Evolutionary conservation across 2,888 invertebrate species (phyloP).

Genomic region (Andrena marginata): DNA sequence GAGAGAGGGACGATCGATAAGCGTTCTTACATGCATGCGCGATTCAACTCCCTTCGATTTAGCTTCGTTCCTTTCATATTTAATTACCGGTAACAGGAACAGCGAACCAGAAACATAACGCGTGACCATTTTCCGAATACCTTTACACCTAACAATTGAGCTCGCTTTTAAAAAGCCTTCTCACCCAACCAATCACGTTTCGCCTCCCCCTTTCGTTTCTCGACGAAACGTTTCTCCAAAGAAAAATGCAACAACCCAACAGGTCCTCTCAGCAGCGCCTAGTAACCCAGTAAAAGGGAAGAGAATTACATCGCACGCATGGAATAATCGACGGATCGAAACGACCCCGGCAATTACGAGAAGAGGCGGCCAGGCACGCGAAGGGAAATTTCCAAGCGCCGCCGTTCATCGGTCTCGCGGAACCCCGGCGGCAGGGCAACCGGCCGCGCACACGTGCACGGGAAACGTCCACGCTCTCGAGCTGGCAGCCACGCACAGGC

Average conservation of each 20-base stretch:
- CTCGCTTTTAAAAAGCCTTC: too few relatives aligned
- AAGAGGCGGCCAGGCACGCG: background rate
- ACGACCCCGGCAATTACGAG: background rate
- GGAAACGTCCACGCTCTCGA: background rate
- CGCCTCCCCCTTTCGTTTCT: background rate
- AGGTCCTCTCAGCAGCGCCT: background rate
- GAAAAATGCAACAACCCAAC: background rate
- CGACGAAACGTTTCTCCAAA: background rate
- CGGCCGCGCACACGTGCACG: too few relatives aligned
- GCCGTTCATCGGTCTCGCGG: background rate
- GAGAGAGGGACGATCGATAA: background rate
- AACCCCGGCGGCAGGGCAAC: background rate
- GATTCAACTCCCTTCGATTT: constrained; percentile 3
- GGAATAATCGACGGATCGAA: background rate
- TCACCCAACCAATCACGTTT: background rate
- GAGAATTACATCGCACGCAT: background rate
- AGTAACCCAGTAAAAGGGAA: background rate
- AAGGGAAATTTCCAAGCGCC: background rate
- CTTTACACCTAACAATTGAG: too few relatives aligned
- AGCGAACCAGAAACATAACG: too few relatives aligned
- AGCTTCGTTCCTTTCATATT: background rate
- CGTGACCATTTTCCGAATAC: too few relatives aligned
- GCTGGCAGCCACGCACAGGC: background rate
- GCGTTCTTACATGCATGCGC: background rate
- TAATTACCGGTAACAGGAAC: too few relatives aligned